Evolutionary conservation across 2,797 vertebrate genomes (phyloP).

Genomic region (Gallinago nigripennis): DNA sequence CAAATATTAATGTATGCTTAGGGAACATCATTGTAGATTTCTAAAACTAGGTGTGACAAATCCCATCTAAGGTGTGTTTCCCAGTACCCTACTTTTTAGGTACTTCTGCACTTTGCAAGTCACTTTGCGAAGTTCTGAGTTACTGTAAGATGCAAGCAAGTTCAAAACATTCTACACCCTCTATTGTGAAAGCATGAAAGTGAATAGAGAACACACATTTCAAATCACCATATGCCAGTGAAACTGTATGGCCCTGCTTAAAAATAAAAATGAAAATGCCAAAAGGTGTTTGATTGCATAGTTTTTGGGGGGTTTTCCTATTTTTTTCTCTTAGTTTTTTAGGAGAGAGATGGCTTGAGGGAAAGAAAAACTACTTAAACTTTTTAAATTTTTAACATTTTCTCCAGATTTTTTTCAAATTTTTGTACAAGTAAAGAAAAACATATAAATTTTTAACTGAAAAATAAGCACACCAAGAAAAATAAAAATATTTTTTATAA

Average conservation of each 20-base stretch:
- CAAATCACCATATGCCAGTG: not conserved
- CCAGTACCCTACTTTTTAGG: not conserved
- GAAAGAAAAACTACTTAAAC: not conserved
- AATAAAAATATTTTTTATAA: not conserved
- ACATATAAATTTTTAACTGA: not conserved
- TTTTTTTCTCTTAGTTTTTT: not conserved
- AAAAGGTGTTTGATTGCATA: not conserved
- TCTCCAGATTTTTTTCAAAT: not conserved
- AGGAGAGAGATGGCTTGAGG: not conserved
- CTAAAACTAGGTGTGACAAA: not conserved
- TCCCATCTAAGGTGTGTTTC: not conserved
- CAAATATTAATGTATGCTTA: not conserved
- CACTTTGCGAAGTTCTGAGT: not conserved
- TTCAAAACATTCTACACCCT: not conserved
- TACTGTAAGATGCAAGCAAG: not conserved
- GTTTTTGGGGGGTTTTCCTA: no score
- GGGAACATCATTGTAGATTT: not conserved
- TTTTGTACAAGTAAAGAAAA: not conserved
- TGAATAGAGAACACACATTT: not conserved
- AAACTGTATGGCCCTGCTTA: not conserved
- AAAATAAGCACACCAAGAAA: not conserved
- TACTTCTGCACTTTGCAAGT: not conserved
- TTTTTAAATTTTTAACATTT: not conserved
- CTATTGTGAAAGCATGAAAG: not conserved
- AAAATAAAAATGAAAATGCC: not conserved